Evolutionary conservation across 2,797 vertebrate genomes (phyloP).

Genomic region (Clarias laeviceps): DNA sequence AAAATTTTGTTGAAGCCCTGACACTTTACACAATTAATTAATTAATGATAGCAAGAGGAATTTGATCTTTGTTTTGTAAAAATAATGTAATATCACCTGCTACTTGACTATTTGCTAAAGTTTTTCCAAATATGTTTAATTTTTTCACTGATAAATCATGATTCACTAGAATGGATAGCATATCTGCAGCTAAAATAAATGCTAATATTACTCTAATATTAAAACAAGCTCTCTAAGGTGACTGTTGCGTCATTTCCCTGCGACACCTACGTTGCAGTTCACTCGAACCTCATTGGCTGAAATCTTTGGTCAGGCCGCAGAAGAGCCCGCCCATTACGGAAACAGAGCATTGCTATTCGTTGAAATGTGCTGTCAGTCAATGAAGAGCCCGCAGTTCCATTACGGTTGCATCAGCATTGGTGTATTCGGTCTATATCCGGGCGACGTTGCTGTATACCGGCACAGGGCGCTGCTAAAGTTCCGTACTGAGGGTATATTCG

Average conservation of each 20-base stretch:
- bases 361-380: slow-evolving; percentile 42
- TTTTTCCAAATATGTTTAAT: too few species aligned
- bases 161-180: too few species aligned
- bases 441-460: slow-evolving; percentile 29
- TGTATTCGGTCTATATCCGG: slow-evolving; percentile 39
- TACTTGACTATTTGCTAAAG: too few species aligned
- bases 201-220: background rate
- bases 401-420: slow-evolving; percentile 60
- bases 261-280: background rate
- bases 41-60: too few species aligned
- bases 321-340: slow-evolving; percentile 1
- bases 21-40: too few species aligned
- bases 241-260: background rate
- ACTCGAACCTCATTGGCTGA: background rate
- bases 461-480: background rate
- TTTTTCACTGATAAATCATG: too few species aligned
- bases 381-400: background rate
- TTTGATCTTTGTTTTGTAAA: too few species aligned
- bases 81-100: too few species aligned
- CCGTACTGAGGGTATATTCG: background rate
- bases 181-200: too few species aligned
- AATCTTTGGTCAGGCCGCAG: background rate
- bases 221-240: background rate
- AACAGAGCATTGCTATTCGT: slow-evolving; percentile 14
- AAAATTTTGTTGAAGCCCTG: too few species aligned